These are phyloP conservation scores for Holacanthella duospinosa DNA, from an alignment of 2,888 invertebrate species.

Conservation along the genomic window DNA sequence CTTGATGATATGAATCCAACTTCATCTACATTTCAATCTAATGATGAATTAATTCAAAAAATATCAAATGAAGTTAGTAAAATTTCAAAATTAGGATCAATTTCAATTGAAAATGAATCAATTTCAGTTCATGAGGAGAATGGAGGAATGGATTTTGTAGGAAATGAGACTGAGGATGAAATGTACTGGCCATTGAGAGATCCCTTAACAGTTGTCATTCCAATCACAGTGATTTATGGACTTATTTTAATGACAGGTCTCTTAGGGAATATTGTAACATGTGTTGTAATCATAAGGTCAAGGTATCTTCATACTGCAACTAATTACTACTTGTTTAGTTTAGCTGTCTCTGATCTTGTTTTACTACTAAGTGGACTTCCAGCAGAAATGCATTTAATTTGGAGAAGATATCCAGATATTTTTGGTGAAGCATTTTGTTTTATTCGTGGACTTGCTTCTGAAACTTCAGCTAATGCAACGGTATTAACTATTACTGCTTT, in stretches of 20 bases:
- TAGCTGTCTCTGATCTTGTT: conserved; percentile 62
- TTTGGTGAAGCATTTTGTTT: conserved; percentile 45
- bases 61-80: too few relatives aligned
- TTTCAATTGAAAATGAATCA: too few relatives aligned
- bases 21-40: too few relatives aligned
- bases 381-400: conserved; percentile 50
- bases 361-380: conserved; percentile 68
- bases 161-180: neutral
- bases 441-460: conserved; percentile 45
- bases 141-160: too few relatives aligned
- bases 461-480: conserved; percentile 48
- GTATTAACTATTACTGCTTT: conserved; percentile 47
- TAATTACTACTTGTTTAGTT: conserved; percentile 46
- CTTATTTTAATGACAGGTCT: conserved; percentile 45
- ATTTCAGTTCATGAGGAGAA: too few relatives aligned
- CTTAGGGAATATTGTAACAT: conserved; percentile 46
- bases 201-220: conserved; percentile 34
- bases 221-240: conserved; percentile 43
- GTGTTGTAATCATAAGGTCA: conserved; percentile 45
- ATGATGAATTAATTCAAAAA: too few relatives aligned
- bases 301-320: conserved; percentile 47
- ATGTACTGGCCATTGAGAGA: conserved; percentile 35
- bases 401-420: conserved; percentile 36
- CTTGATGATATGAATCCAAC: too few relatives aligned
- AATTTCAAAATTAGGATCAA: too few relatives aligned